These are phyloP conservation scores for Pogonomyrmex barbatus DNA, from an alignment of 1,140 invertebrate genomes.

Conservation along the genomic window DNA sequence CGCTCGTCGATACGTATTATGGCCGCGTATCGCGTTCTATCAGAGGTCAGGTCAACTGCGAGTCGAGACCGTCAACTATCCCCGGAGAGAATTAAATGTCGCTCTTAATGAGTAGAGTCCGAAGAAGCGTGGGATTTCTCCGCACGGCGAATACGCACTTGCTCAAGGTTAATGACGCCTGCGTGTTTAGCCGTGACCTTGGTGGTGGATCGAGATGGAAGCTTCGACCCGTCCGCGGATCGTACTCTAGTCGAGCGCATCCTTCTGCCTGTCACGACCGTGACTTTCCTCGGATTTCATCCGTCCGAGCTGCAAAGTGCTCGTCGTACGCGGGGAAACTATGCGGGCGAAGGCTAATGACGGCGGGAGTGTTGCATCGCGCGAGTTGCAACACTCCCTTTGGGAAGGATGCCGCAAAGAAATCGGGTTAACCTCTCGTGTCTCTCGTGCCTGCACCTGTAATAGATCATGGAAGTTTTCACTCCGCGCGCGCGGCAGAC, in stretches of 20 bases:
- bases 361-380: slow-evolving; percentile 15
- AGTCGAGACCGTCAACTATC: neutral
- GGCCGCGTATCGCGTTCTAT: neutral
- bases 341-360: slow-evolving; percentile 45
- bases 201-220: slow-evolving; percentile 38
- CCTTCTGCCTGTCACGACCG: slow-evolving; percentile 30
- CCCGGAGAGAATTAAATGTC: neutral
- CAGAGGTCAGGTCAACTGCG: neutral
- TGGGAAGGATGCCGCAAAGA: slow-evolving; percentile 35
- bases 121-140: slow-evolving; percentile 35
- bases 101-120: neutral
- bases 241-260: slow-evolving; percentile 18
- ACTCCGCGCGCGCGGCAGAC: slow-evolving; percentile 24
- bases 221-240: neutral
- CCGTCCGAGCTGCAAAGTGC: slow-evolving; percentile 14
- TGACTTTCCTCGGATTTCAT: slow-evolving; percentile 55
- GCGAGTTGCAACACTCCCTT: slow-evolving; percentile 28
- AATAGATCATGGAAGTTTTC: slow-evolving; percentile 50
- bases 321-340: slow-evolving; percentile 11
- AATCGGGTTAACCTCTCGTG: slow-evolving; percentile 50
- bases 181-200: slow-evolving; percentile 37
- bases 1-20: slow-evolving; percentile 3
- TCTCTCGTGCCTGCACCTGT: neutral
- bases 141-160: neutral
- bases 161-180: slow-evolving; percentile 43